A percentile compares a stretch with the other conserved stretches of the same genome.
Conservation (phyloP, 2,113 vertebrate genomes). For the Circaetus gallicus region DNA sequence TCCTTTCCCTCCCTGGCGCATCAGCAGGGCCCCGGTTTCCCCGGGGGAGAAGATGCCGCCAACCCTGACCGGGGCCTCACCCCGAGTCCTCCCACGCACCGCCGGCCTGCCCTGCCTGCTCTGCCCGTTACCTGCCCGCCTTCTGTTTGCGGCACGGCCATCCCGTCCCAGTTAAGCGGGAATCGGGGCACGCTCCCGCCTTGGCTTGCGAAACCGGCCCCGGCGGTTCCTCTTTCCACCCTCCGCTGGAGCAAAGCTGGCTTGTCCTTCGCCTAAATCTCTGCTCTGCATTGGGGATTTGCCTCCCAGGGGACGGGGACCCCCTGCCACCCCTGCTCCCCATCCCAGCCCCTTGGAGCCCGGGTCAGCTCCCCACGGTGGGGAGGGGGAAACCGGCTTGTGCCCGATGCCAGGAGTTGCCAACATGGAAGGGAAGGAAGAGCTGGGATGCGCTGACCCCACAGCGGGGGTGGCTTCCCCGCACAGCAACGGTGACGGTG, state of each 20-base stretch:
- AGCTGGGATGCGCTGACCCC: not conserved
- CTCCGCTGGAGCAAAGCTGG: not conserved
- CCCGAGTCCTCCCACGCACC: not conserved
- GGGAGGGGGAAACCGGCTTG: no score
- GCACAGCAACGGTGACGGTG: not conserved
- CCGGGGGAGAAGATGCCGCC: not conserved
- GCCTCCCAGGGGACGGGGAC: accelerated
- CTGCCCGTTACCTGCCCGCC: not conserved
- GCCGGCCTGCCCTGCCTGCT: not conserved
- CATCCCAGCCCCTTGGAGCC: not conserved
- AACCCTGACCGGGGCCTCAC: not conserved
- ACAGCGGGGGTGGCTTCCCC: not conserved
- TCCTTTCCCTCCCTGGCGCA: no score
- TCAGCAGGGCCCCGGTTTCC: not conserved
- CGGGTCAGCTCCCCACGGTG: no score
- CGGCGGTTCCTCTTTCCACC: not conserved
- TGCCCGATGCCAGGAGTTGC: not conserved
- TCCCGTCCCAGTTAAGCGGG: not conserved
- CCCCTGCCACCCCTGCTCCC: not conserved
- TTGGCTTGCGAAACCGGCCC: not conserved
- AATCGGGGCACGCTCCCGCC: not conserved
- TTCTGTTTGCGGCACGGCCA: not conserved
- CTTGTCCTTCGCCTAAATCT: not conserved
- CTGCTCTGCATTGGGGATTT: not conserved
- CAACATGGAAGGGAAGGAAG: not conserved